These are phyloP conservation scores for Tromatobia lineatoria DNA, from an alignment of 2,888 invertebrate genomes.

Conservation along the genomic window DNA sequence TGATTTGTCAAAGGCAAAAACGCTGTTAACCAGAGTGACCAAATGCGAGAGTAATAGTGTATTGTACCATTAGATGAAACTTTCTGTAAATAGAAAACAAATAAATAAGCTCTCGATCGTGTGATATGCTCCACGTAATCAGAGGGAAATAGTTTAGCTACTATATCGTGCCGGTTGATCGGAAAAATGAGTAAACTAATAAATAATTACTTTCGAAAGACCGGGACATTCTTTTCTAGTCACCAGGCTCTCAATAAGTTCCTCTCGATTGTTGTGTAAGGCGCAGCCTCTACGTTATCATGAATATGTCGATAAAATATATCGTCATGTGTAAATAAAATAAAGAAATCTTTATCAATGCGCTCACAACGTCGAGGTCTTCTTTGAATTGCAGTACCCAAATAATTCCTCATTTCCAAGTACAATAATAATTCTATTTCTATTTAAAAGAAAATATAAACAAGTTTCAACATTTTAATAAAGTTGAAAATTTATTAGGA, in stretches of 20 bases:
- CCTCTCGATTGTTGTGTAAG: conserved; percentile 24
- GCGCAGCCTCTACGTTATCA: conserved; percentile 12
- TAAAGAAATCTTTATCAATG: conserved; percentile 40
- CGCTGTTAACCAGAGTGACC: neutral
- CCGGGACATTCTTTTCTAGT: conserved; percentile 33
- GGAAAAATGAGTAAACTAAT: conserved; percentile 39
- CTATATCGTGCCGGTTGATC: conserved; percentile 42
- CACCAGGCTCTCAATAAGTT: conserved; percentile 21
- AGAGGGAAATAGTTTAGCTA: conserved; percentile 6
- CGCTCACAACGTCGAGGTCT: conserved; percentile 14
- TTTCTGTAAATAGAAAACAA: conserved; percentile 54
- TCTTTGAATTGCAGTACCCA: neutral
- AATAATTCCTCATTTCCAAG: neutral
- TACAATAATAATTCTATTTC: too few species aligned
- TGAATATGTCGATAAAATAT: conserved; percentile 25
- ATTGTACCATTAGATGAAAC: conserved; percentile 12
- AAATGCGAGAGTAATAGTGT: neutral
- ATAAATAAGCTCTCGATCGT: conserved; percentile 18
- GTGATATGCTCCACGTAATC: neutral
- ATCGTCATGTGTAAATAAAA: conserved; percentile 29
- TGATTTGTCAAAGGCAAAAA: neutral
- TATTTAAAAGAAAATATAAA: too few species aligned
- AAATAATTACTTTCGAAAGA: conserved; percentile 38
- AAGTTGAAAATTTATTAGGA: too few species aligned
- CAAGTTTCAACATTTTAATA: too few species aligned